Percentiles rank a stretch among this genome's conserved stretches.
phyloP scores from a whole-genome alignment of 2,797 vertebrate genomes.

The Typhlichthys eigenmanni region DNA sequence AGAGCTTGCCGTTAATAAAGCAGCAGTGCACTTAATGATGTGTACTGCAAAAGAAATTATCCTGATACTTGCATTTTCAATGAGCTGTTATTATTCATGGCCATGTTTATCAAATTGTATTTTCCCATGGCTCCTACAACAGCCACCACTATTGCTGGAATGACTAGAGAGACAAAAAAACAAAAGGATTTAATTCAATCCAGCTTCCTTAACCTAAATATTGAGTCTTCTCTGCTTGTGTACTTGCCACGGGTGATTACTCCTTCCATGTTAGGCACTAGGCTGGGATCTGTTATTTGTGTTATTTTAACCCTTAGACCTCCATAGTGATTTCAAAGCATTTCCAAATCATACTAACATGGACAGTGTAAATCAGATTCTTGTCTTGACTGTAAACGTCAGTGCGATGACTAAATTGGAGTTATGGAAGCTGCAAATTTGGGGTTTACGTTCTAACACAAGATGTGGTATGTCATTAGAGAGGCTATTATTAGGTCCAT shows the following conservation, averaged over 20 bases:
- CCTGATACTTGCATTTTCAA: constrained; percentile 49
- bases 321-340: no score
- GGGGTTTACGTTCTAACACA: neutral
- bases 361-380: no score
- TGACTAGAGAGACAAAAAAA: constrained; percentile 30
- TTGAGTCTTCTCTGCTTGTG: no score
- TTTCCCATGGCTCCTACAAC: constrained; percentile 26
- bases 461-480: neutral
- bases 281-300: no score
- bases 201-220: no score
- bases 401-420: no score
- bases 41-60: neutral
- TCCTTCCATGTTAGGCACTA: no score
- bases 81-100: constrained; percentile 15
- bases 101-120: constrained; percentile 31
- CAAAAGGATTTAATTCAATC: neutral
- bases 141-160: constrained; percentile 41
- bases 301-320: no score
- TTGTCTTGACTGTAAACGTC: no score
- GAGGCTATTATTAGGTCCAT: neutral
- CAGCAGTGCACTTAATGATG: neutral
- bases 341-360: no score
- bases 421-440: neutral
- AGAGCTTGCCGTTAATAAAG: neutral
- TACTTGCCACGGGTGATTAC: no score